phyloP scores from a whole-genome alignment of 2,113 vertebrate species.

The Gasterosteus nipponicus region DNA sequence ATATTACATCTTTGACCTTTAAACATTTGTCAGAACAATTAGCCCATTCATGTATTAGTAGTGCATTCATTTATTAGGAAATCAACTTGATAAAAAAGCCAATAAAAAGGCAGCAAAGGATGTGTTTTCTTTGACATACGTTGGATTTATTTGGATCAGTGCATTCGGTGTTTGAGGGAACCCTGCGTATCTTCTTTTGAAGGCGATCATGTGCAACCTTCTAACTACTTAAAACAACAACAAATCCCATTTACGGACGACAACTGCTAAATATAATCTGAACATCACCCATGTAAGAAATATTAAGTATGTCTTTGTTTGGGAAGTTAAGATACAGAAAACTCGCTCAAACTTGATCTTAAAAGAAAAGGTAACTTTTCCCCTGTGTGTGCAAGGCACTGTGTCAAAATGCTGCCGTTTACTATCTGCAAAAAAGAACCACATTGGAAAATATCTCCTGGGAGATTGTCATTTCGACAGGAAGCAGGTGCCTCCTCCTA shows the following conservation, averaged over 20 bases:
- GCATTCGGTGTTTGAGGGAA: not conserved
- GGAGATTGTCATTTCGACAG: conserved; percentile 54
- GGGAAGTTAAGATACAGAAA: not conserved
- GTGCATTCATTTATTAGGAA: no score
- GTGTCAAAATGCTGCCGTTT: conserved; percentile 9
- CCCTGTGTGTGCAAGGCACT: not conserved
- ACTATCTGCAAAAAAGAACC: conserved; percentile 36
- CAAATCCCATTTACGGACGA: not conserved
- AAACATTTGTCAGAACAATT: not conserved
- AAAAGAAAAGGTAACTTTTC: not conserved
- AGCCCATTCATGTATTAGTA: not conserved
- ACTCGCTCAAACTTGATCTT: not conserved
- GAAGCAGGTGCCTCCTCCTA: conserved; percentile 75
- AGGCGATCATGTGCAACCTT: not conserved
- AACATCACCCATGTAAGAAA: not conserved
- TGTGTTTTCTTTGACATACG: no score
- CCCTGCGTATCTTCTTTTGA: not conserved
- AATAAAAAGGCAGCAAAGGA: no score
- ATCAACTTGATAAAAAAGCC: no score
- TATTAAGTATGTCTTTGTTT: no score
- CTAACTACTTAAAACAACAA: not conserved
- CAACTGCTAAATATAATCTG: not conserved
- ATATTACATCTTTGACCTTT: not conserved
- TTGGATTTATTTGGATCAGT: no score
- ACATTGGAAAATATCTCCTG: conserved; percentile 39